Percentiles rank a stretch among this genome's conserved stretches.
phyloP scores from a whole-genome alignment of 2,113 vertebrate genomes.

The Elachura formosa region DNA sequence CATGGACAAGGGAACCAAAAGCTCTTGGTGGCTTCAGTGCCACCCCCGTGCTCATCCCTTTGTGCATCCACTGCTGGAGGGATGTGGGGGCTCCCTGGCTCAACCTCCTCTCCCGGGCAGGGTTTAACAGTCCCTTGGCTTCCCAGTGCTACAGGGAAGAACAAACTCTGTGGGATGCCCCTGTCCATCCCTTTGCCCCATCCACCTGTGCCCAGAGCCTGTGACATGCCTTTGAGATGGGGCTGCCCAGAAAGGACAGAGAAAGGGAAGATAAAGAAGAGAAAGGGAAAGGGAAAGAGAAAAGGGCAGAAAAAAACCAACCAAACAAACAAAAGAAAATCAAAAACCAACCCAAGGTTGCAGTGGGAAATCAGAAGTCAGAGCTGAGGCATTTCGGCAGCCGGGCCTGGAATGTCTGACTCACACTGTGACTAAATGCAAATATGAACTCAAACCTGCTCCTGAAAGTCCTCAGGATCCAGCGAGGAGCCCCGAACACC shows the following conservation, averaged over 20 bases:
- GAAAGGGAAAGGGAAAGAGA: background rate
- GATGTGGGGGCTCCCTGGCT: background rate
- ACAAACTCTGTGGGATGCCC: rapidly evolving
- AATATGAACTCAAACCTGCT: constrained; percentile 39
- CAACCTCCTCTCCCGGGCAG: background rate
- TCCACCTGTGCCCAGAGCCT: rapidly evolving
- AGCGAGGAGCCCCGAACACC: background rate
- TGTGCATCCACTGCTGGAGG: rapidly evolving
- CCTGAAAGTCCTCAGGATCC: background rate
- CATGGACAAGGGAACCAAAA: background rate
- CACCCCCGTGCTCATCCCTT: too few species aligned
- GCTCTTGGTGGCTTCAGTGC: background rate
- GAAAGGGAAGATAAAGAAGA: background rate
- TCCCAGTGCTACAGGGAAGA: background rate
- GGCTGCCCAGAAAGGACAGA: background rate
- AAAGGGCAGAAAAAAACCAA: too few species aligned
- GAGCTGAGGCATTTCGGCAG: constrained; percentile 63
- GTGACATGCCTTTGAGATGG: rapidly evolving
- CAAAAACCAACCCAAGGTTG: background rate
- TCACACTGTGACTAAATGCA: constrained; percentile 68
- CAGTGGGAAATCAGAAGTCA: constrained; percentile 66
- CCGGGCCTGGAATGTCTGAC: constrained; percentile 67
- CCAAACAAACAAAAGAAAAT: background rate
- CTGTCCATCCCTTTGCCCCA: background rate
- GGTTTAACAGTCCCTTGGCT: background rate